Base-by-base conservation (phyloP, 2,888 invertebrate genomes). In the Metallyticus violacea region DNA sequence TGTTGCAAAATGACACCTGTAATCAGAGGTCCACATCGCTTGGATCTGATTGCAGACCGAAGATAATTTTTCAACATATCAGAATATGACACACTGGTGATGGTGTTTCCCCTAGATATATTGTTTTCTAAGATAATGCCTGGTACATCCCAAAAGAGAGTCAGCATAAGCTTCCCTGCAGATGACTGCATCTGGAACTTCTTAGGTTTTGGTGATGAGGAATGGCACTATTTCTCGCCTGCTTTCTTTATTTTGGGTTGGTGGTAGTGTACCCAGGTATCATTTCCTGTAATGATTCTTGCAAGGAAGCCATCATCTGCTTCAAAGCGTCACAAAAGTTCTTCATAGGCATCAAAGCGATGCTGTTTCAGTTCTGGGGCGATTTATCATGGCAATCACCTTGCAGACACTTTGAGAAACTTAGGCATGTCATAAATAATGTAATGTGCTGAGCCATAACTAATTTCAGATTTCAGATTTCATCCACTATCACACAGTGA, bases 151-250 rank as follows among this genome's bases (percentile, higher is more conserved):
- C 82, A 83, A 6, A 30, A 30, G 26, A 76, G 82, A 26, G 82
- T 83, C 7, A 85, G 62, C 85, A 79, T 79, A 79, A 4, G 2
- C 7, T 79, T 79, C 30, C 79, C 79, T 26, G 79, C 79, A 79
- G 79, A 79, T 26, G 79, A n/a, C 85, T 85, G 85, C 78, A 25
- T 79, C 25, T 40, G 82, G n/a, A 82, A 82, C 62, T 25, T 85
- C 29, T 85, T 85, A 6, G 40, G 79, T 79, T 85, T 85, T n/a
- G 79, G 26, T 79, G 79, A 79, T 79, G 85, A 22, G 25, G 26
- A 79, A 40, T 85, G 80, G 79, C n/a, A 26, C 79, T 79, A 85
- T 78, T 85, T 25, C 25, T 78, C 78, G 29, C 85, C 78, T 77
- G 62, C 78, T 85, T 7, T 30, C 30, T 30, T 30, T 30, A 7